Percentiles rank a stretch among this genome's conserved stretches.
phyloP scores from a whole-genome alignment of 1,140 invertebrate genomes.

The Drosophila pandora region DNA sequence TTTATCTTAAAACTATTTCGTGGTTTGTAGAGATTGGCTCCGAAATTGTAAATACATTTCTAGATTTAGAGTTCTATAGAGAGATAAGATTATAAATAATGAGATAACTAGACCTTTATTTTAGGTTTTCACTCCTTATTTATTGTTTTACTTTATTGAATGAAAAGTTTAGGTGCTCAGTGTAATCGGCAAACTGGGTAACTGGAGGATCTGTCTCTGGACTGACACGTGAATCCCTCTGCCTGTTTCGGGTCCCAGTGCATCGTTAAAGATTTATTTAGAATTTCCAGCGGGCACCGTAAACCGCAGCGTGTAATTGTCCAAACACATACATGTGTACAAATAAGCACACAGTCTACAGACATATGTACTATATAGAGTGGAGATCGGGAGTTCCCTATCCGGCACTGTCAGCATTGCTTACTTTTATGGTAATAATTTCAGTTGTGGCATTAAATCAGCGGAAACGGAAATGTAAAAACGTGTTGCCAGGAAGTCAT shows the following conservation, averaged over 20 bases:
- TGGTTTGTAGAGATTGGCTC: too few species aligned
- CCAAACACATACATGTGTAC: conserved; percentile 26
- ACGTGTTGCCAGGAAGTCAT: conserved; percentile 81
- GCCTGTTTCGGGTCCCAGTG: conserved; percentile 31
- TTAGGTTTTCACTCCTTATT: too few species aligned
- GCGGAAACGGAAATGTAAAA: conserved; percentile 81
- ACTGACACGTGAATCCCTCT: conserved; percentile 41
- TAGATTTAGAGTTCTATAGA: too few species aligned
- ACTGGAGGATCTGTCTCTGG: conserved; percentile 6
- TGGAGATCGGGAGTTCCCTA: too few species aligned
- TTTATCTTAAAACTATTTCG: not conserved
- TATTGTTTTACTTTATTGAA: not conserved
- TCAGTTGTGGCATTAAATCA: conserved; percentile 68
- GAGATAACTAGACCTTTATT: too few species aligned
- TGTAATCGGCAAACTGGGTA: conserved; percentile 12
- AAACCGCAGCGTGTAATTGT: conserved; percentile 63
- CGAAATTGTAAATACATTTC: too few species aligned
- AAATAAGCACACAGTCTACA: not conserved
- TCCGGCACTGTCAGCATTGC: conserved; percentile 45
- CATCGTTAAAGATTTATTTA: conserved; percentile 78
- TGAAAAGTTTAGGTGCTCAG: not conserved
- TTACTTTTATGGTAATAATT: conserved; percentile 80
- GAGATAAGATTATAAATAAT: too few species aligned
- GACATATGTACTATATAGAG: too few species aligned
- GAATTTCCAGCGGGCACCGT: conserved; percentile 54